Evolutionary conservation across 2,113 vertebrate genomes (phyloP), one percentile per base, ranked within the genome.

Genomic region (Uria lomvia): DNA sequence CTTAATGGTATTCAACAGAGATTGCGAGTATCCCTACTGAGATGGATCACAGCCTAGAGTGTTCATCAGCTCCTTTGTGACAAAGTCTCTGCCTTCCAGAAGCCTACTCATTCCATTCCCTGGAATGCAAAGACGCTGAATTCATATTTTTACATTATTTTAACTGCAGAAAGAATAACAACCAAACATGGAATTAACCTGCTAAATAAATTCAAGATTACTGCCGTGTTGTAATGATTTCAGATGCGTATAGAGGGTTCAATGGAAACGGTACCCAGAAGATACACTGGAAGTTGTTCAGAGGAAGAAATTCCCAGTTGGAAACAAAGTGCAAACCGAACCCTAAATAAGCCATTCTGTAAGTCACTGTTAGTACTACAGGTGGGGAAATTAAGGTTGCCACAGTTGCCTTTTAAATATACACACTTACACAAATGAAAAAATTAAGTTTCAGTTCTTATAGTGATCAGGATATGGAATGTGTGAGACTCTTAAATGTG

Each of bases 51-150:
- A 84, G 71, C 79, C 75, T 47, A 58, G 62, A 66, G 88, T 34
- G 74, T 24, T 65, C 52, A 75, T 40, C 50, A 42, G 90, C 79
- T 95, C 63, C 86, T 86, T 43, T 81, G 76, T 67, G 76, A 92
- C 90, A 94, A 86, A 79, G 73, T 81, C 91, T 92, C 3, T 91
- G 94, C 86, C 91, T 92, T 94, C 84, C 96, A 73, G 95, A 95
- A 96, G 89, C 94, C 94, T 90, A 82, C 77, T 91, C 84, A 77
- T 90, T 88, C 88, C 89, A 85, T 81, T 65, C 84, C 70, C 94
- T 87, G 86, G 92, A 95, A 97, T 55, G 92, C 91, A 96, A 82
- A 91, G 94, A 79, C 5, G 21, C 89, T 32, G 86, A 78, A 73
- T 76, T 82, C 24, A 12, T 60, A 50, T 73, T 89, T 91, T 79